phyloP scores from a whole-genome alignment of 2,888 invertebrate species.

The Craniophora ligustri region DNA sequence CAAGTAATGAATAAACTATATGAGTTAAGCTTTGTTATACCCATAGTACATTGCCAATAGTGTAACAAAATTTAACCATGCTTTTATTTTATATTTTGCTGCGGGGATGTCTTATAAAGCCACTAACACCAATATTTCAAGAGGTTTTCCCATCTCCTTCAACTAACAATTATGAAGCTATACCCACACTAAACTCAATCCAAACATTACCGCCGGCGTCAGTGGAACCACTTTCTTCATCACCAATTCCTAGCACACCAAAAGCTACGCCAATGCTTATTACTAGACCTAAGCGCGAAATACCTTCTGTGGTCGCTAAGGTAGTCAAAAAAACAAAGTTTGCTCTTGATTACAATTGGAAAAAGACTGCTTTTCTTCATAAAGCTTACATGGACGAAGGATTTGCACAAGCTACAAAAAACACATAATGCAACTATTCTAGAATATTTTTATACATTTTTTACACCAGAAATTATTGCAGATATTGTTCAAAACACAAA shows the following conservation, averaged over 20 bases:
- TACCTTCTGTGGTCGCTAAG: constrained; percentile 27
- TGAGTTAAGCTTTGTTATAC: no score
- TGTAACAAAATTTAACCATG: no score
- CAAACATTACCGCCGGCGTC: background rate
- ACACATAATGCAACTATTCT: background rate
- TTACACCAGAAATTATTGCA: constrained; percentile 1
- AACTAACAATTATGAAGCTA: background rate
- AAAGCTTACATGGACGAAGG: background rate
- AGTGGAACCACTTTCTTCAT: no score
- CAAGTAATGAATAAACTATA: no score
- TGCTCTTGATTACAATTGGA: constrained; percentile 3
- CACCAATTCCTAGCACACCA: no score
- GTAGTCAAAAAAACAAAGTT: constrained; percentile 25
- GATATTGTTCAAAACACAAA: constrained; percentile 4
- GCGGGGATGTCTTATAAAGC: no score
- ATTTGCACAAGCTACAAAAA: background rate
- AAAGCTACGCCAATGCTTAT: constrained; percentile 6
- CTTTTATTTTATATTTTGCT: no score
- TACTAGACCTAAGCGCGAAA: constrained; percentile 31
- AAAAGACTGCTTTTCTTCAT: background rate
- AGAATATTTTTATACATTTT: background rate
- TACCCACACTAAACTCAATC: background rate
- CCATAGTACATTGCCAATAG: no score
- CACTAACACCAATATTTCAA: constrained; percentile 22
- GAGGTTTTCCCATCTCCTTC: background rate